These are phyloP conservation scores for Ctenopoma multispine DNA, from an alignment of 2,797 vertebrate species.

Conservation along the genomic window DNA sequence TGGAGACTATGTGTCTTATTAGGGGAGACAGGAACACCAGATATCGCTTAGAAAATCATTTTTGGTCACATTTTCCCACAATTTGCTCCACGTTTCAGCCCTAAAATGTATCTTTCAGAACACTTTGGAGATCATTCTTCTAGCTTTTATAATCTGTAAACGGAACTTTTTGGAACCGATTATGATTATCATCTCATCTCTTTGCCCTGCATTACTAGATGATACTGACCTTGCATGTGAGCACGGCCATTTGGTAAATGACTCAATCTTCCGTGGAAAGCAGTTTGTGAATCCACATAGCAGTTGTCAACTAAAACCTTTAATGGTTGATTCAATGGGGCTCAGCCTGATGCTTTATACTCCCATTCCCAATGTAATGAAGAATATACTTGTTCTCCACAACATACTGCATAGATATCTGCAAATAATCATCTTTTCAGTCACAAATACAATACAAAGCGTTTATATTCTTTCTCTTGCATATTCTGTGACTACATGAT, in stretches of 20 bases:
- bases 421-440: not conserved
- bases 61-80: conserved; percentile 12
- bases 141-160: not conserved
- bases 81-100: conserved; percentile 1
- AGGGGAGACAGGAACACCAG: conserved; percentile 23
- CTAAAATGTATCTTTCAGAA: conserved; percentile 9
- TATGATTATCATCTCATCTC: conserved; percentile 17
- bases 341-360: conserved; percentile 1
- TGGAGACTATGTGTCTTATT: conserved; percentile 45
- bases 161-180: conserved; percentile 22
- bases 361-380: not conserved
- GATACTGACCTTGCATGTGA: conserved; percentile 27
- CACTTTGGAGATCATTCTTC: conserved; percentile 6
- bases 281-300: conserved; percentile 21
- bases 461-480: not conserved
- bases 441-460: not conserved
- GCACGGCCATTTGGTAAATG: conserved; percentile 22
- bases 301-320: conserved; percentile 18
- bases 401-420: not conserved
- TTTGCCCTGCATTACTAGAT: not conserved
- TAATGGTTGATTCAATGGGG: not conserved
- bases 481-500: not conserved
- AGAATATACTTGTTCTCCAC: not conserved
- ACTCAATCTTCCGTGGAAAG: conserved; percentile 11
- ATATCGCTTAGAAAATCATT: conserved; percentile 32